Percentiles rank a stretch among this genome's conserved stretches.
phyloP scores from a whole-genome alignment of 2,797 vertebrate genomes.

The Lagothrix lagotricha region DNA sequence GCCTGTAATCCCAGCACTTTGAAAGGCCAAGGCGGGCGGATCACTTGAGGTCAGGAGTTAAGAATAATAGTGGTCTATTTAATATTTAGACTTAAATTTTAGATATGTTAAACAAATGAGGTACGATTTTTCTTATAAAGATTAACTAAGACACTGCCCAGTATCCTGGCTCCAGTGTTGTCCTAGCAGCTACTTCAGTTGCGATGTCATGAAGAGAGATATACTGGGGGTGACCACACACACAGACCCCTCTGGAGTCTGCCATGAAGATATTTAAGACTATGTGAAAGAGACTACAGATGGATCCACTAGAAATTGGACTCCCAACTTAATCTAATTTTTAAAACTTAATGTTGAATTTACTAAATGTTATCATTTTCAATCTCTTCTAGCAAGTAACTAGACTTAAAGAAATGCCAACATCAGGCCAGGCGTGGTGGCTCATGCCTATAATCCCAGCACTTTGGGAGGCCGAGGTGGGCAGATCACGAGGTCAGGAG shows the following conservation, averaged over 20 bases:
- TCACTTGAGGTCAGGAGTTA: background rate
- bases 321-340: background rate
- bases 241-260: background rate
- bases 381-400: background rate
- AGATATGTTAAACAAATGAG: background rate
- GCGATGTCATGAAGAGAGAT: accelerated
- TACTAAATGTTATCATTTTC: background rate
- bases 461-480: too few species aligned
- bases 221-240: background rate
- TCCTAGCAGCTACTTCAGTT: too few species aligned
- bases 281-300: background rate
- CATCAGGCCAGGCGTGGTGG: too few species aligned
- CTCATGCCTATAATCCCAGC: too few species aligned
- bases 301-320: background rate
- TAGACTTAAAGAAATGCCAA: background rate
- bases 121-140: background rate
- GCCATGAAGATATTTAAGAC: background rate
- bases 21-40: too few species aligned
- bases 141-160: background rate
- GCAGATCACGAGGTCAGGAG: too few species aligned
- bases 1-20: too few species aligned
- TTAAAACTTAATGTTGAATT: background rate
- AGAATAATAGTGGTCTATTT: background rate
- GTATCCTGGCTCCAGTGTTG: background rate
- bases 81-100: background rate